Evolutionary conservation across 2,888 invertebrate species (phyloP), one percentile per base, ranked within the genome.

Genomic region (Synergus laeviventris): DNA sequence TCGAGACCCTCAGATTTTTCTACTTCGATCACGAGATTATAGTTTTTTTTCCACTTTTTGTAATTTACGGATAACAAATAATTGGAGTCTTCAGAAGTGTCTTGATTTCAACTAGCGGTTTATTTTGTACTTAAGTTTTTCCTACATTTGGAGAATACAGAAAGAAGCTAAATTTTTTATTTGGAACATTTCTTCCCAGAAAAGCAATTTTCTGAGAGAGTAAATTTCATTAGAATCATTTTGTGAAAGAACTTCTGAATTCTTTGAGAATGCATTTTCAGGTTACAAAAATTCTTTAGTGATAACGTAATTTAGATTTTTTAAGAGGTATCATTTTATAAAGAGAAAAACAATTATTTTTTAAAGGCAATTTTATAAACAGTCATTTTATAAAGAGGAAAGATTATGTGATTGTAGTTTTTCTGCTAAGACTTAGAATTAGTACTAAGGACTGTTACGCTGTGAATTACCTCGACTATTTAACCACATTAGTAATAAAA

Each of bases 381-480:
- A 39, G 45, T 70, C 45, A 49, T 45, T 70, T 70, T 70, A 45
- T 70, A 31, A 21, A 66, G 24, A 49, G 2, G 42, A 49, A 24
- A 14, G 18, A 56, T 31, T 18, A 38, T 74, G 39, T 59, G 73
- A 62, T 73, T 56, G 24, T 18, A 31, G 38, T 59, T 74, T 74
- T 39, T 74, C 31, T 56, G 31, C 56, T 49, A 39, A 36, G 38
- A 74, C 21, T 74, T 56, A 39, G 74, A 74, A 74, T 38, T 74
- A n/a, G n/a, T n/a, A n/a, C n/a, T 76, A 59, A 76, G 76, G 62
- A 75, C 62, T 74, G 77, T 70, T 74, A 79, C 76, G 70, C 77
- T 78, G 78, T 80, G 76, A 80, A 75, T 59, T 78, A 79, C 60
- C 76, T 78, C 76, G 76, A 78, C 70, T 59, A 80, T 21, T 78